phyloP scores from a whole-genome alignment of 2,888 invertebrate species.

The Eustalomyia histrio region DNA sequence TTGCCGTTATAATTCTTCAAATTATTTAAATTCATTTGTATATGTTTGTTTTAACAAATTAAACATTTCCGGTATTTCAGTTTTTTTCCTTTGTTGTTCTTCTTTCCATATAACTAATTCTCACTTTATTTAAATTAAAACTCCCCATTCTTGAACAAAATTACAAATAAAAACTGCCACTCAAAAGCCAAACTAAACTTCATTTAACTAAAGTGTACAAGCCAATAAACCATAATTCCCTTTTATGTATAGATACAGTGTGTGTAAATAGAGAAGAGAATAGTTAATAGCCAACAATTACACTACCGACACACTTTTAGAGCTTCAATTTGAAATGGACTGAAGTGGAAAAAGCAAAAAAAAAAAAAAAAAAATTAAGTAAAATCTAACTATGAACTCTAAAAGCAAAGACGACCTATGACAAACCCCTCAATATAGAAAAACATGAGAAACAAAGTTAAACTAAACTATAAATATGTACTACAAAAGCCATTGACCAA shows the following conservation, averaged over 20 bases:
- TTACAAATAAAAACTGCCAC: slow-evolving; percentile 12
- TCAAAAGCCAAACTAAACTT: slow-evolving; percentile 47
- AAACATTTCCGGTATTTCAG: slow-evolving; percentile 32
- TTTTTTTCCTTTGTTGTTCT: not conserved
- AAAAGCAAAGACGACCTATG: slow-evolving; percentile 8
- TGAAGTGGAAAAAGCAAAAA: not conserved
- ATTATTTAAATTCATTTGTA: not conserved
- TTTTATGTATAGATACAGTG: slow-evolving; percentile 11
- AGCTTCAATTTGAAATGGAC: slow-evolving; percentile 41
- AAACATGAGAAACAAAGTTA: not conserved
- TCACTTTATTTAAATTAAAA: slow-evolving; percentile 42
- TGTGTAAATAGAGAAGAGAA: slow-evolving; percentile 11
- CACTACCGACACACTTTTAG: slow-evolving; percentile 56
- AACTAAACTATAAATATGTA: slow-evolving; percentile 2
- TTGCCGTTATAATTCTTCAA: slow-evolving; percentile 30
- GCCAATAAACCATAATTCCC: slow-evolving; percentile 64
- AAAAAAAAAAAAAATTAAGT: no score
- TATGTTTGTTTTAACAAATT: slow-evolving; percentile 29
- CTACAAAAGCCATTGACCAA: slow-evolving; percentile 58
- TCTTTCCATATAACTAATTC: slow-evolving; percentile 40
- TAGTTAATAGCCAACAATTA: slow-evolving; percentile 51
- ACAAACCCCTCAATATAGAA: not conserved
- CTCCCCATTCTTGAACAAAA: slow-evolving; percentile 21
- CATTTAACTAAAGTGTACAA: slow-evolving; percentile 29
- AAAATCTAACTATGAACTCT: slow-evolving; percentile 10